Base-by-base conservation (phyloP, 2,888 invertebrate genomes). In the Platerodrilus igneus region DNA sequence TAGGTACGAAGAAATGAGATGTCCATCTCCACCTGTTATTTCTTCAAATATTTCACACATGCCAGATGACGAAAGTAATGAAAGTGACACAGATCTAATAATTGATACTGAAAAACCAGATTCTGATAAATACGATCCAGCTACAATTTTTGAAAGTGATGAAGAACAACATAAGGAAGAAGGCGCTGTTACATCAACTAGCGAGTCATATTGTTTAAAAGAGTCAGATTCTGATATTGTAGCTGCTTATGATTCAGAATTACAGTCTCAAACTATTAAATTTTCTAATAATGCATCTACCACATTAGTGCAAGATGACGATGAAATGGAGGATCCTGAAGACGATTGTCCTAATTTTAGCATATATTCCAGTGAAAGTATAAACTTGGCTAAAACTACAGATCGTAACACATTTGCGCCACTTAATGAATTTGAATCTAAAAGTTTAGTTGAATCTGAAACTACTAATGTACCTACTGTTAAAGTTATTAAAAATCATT, bases 321-420 rank as follows among this genome's bases (percentile, higher is more conserved):
- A 73, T 2, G 72, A 73, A n/a, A 75, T 75, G 10, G 79, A 78
- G 36, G 71, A 70, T 41, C 70, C 71, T 1, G 73, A 76, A 44
- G 82, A 83, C 1, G 85, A 83, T 53, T 89, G 88, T 64, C 89
- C 89, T 3, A 89, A 89, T 65, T 87, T 87, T 64, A 84, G 84
- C 7, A 84, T 89, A 50, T 89, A 89, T 67, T 89, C 89, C 0
- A 81, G 83, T 5, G 80, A 85, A 54, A 86, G 86, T 43, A 82
- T 86, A 59, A 82, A 83, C 51, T 76, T 85, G 32, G 83, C 83
- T 1, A 74, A 78, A 51, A 74, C 71, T 29, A 71, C 71, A 0
- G 73, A 66, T 42, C 47, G 62, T 26, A 40, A 29, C 22, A 37
- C n/a, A 16, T 21, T 4, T 21, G 8, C 13, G 13, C 41, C 41